Evolutionary conservation across 2,113 vertebrate genomes (phyloP).

Genomic region (Nothocercus nigrocapillus): DNA sequence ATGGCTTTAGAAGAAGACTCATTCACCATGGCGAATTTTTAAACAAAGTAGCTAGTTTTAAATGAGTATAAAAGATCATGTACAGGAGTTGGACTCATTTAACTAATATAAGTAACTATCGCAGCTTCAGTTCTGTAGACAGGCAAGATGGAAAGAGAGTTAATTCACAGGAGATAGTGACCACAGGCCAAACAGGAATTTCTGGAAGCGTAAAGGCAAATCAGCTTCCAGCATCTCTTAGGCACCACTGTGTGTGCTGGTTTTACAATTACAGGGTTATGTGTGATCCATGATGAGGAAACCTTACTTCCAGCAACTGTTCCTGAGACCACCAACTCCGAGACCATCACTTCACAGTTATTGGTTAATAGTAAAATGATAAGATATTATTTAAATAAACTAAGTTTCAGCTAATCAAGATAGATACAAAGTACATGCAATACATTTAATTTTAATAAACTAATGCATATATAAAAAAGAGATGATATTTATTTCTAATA

Average conservation of each 20-base stretch:
- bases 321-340: not conserved
- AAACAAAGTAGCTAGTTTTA: not conserved
- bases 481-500: not conserved
- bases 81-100: rapidly evolving
- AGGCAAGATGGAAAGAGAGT: not conserved
- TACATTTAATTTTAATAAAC: not conserved
- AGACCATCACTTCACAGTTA: no score
- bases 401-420: not conserved
- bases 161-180: not conserved
- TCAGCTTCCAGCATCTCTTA: not conserved
- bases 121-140: not conserved
- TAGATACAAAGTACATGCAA: not conserved
- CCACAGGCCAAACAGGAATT: not conserved
- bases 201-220: not conserved
- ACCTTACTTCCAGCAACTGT: not conserved
- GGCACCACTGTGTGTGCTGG: not conserved
- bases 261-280: not conserved
- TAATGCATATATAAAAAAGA: not conserved
- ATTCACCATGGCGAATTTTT: not conserved
- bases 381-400: not conserved
- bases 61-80: not conserved
- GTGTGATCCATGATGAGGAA: slow-evolving; percentile 9
- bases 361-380: not conserved
- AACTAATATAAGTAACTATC: not conserved
- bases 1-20: not conserved